Base-by-base conservation (phyloP, 2,888 invertebrate species). In the Gastracanthus pulcherrimus region DNA sequence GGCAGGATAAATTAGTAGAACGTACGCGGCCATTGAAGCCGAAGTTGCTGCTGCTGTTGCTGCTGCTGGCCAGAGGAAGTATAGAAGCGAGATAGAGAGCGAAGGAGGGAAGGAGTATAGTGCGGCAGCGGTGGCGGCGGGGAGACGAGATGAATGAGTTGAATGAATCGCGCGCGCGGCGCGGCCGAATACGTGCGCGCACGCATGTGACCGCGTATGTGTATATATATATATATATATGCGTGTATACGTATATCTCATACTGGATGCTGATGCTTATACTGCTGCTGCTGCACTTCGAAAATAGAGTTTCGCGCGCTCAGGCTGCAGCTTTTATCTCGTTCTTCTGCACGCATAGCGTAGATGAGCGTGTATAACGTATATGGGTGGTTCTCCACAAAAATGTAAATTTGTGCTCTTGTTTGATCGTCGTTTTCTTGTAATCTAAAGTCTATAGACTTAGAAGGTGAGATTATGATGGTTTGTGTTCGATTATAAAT, bases 161-260 rank as follows among this genome's bases (percentile, higher is more conserved):
- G 82, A 81, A 79, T 81, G 81, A 81, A 81, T 76, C 76, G 76
- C 81, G 81, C 80, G 31, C 71, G n/a, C n/a, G n/a, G 51, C 70
- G 36, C 19, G 13, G 1, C 3, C 13, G 38, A 38, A 48, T 69
- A 70, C 70, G 51, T 51, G 51, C 34, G n/a, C 23, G 45, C 48
- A 9, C 11, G 51, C 19, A 70, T 67, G 16, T 29, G 45, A 26
- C 41, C 45, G 45, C 19, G 19, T 41, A 45, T n/a, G 4, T 38
- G 5, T 34, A 1, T 70, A 34, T 55, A 36, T 31, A 70, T 55
- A 58, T 58, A 71, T 71, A 36, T 71, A 36, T 48, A 38, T 38
- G 19, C 4, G 23, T 9, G 26, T 23, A 71, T 5, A 6, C n/a
- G 9, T 67, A 41, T n/a, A 62, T 58, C 60, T 3, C n/a, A 38